Base-by-base conservation (phyloP, 2,888 invertebrate genomes). In the Antitype chi region DNA sequence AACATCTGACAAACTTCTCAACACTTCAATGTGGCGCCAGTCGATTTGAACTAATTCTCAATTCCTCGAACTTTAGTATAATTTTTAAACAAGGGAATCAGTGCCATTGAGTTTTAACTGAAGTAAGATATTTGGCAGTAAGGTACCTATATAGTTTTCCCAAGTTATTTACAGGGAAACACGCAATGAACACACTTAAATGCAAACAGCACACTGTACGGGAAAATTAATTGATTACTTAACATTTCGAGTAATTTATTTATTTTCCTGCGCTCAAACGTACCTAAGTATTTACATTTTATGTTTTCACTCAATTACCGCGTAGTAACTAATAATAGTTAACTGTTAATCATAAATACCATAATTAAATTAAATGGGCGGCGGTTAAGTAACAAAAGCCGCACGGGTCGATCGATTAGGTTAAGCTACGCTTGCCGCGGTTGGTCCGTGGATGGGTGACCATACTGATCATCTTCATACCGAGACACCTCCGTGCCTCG, bases 131-230 rank as follows among this genome's bases (percentile, higher is more conserved):
- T 28, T 32, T 32, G 9, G 17, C 1, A 32, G 1, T n/a, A 6
- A 67, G 32, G 3, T 66, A 47, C 32, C 0, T 62, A 7, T 20
- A 23, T 11, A 2, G 11, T 74, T 75, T 76, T 47, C 43, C 20
- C n/a, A 5, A 13, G n/a, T 47, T 43, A 28, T 28, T 70, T 1
- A 70, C 52, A 43, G 57, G 59, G n/a, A 80, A 80, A 49, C 15
- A 71, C 52, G 28, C 15, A 43, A 59, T 64, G 52, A 25, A 47
- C 57, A 25, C 59, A 71, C 3, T 47, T 23, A 3, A 17, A 23
- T n/a, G 13, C 6, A 20, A 9, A 47, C 0, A 13, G 52, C 9
- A 32, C 23, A 15, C 11, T 43, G 38, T 57, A 57, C 47, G 52
- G 55, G 11, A 63, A 28, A 62, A 38, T n/a, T 17, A 13, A 60